These are phyloP conservation scores for Macroglossus sobrinus DNA, from an alignment of 2,113 vertebrate species.

Conservation along the genomic window DNA sequence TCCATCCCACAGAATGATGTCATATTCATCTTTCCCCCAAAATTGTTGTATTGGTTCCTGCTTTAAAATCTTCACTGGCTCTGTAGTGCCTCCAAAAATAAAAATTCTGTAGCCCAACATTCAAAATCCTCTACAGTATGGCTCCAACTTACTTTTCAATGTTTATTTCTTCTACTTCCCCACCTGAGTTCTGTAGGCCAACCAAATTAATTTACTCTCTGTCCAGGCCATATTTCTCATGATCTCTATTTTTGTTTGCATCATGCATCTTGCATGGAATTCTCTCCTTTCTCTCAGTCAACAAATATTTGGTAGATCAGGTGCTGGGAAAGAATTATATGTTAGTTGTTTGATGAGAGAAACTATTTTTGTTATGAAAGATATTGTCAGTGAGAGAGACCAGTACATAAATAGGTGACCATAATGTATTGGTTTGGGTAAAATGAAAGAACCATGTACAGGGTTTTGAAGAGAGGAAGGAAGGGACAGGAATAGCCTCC, in stretches of 20 bases:
- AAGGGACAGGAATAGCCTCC: neutral
- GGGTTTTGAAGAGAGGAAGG: neutral
- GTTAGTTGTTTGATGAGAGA: neutral
- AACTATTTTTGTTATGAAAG: neutral
- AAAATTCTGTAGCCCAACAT: neutral
- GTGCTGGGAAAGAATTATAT: neutral
- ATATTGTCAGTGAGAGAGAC: neutral
- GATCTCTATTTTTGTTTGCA: neutral
- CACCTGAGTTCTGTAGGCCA: neutral
- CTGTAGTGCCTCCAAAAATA: neutral
- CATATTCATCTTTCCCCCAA: neutral
- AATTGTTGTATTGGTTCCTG: neutral
- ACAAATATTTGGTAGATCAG: neutral
- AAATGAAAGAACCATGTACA: neutral
- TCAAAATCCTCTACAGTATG: neutral
- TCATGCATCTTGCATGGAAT: neutral
- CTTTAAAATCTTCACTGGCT: neutral
- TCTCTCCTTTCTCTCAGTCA: neutral
- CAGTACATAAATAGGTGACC: neutral
- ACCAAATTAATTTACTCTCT: no score
- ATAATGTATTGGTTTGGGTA: neutral
- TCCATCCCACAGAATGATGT: neutral
- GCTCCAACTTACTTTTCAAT: neutral
- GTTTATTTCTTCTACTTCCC: neutral
- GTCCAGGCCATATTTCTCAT: neutral